phyloP scores from a whole-genome alignment of 2,797 vertebrate genomes.

The Furcifer pardalis region DNA sequence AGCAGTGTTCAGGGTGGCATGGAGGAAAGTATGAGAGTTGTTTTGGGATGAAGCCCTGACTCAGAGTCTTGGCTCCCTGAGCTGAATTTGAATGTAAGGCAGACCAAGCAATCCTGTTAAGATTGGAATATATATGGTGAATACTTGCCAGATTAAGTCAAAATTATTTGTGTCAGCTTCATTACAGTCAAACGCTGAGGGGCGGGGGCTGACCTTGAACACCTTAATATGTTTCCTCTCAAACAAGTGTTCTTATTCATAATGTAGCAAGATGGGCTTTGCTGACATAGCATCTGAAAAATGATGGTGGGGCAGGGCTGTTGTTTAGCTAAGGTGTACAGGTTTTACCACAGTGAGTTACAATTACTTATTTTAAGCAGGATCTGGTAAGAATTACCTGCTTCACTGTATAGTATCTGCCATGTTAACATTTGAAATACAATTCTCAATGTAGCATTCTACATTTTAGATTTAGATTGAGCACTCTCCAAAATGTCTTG shows the following conservation, averaged over 20 bases:
- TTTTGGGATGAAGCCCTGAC: neutral
- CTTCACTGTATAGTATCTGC: neutral
- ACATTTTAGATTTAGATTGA: neutral
- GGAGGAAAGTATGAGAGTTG: too few species aligned
- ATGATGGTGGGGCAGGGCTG: neutral
- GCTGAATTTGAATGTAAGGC: neutral
- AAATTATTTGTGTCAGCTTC: neutral
- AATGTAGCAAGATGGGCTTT: fast-evolving
- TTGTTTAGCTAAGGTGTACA: neutral
- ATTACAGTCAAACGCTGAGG: neutral
- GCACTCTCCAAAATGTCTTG: too few species aligned
- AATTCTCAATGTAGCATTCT: too few species aligned
- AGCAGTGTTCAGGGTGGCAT: too few species aligned
- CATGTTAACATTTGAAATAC: neutral
- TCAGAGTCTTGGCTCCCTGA: neutral
- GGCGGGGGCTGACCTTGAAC: neutral
- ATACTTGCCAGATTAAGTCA: neutral
- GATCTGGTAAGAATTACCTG: neutral
- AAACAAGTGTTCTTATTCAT: neutral
- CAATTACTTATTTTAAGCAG: neutral
- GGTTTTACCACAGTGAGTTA: neutral
- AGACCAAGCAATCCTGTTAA: too few species aligned
- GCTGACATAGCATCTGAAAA: neutral
- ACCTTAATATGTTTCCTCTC: slow-evolving; percentile 17
- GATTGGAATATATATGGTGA: too few species aligned